Base-by-base conservation (phyloP, 2,888 invertebrate genomes). In the Eupithecia vulgata region DNA sequence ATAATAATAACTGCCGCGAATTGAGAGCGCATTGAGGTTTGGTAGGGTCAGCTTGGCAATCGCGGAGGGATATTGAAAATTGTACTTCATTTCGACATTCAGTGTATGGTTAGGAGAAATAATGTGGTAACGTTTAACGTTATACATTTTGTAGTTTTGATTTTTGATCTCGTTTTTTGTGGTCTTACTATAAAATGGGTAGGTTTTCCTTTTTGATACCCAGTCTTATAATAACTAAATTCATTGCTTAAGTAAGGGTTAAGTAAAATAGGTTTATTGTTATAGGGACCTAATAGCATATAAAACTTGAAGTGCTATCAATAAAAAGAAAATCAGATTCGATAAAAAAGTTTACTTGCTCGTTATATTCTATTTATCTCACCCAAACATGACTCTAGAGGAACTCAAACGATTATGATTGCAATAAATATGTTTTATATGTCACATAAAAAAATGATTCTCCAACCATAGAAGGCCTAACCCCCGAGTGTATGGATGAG, bases 391-490 rank as follows among this genome's bases (percentile, higher is more conserved):
- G 88, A 86, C 86, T 86, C 85, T 90, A 87, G 88, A 88, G 90
- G 89, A 93, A 91, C 90, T 93, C 90, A 84, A 87, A 87, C 93
- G 91, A 91, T 93, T 93, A 94, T 91, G 91, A 93, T 92, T 91
- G 93, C 90, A 90, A 94, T 94, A 94, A 94, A 94, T 94, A 94
- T 94, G 94, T 94, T 94, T 94, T 94, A 94, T 94, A 94, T 91
- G 93, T 91, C 90, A 87, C 91, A 94, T 94, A 94, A 94, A 94
- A 30, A 94, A 93, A 92, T 92, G 89, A 93, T 93, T 91, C 89
- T 91, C 87, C 90, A 85, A 85, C 87, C 86, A 88, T 91, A 90
- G 91, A 88, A 89, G 90, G 89, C 90, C 89, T 91, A 90, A 91
- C 92, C 92, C 93, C 84, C 92, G 93, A 92, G 89, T 94, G 94